phyloP scores from a whole-genome alignment of 1,140 invertebrate genomes.

The Parasteatoda tepidariorum region DNA sequence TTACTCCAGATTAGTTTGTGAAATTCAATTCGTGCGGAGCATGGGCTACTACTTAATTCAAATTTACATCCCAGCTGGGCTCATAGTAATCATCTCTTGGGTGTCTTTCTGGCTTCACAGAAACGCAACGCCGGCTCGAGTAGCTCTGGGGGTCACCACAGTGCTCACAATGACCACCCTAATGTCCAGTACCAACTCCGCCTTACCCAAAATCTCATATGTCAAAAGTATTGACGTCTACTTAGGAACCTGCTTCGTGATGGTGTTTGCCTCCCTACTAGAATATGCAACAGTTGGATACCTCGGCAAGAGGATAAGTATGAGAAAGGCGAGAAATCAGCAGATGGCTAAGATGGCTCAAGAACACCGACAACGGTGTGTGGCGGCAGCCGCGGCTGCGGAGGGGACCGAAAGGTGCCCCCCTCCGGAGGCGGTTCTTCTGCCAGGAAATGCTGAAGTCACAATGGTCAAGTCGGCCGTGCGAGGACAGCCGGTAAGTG shows the following conservation, averaged over 20 bases:
- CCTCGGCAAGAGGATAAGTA: constrained; percentile 94
- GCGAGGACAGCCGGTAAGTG: constrained; percentile 54
- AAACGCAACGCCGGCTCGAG: constrained; percentile 95
- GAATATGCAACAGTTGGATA: constrained; percentile 95
- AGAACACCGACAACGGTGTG: constrained; percentile 71
- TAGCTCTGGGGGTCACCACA: constrained; percentile 95
- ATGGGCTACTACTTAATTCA: constrained; percentile 99
- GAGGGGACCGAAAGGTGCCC: constrained; percentile 54
- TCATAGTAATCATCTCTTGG: constrained; percentile 99
- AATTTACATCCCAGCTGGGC: constrained; percentile 98
- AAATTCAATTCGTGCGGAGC: constrained; percentile 97
- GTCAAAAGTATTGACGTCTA: constrained; percentile 99
- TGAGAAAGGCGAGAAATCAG: constrained; percentile 90
- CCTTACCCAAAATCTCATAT: constrained; percentile 97
- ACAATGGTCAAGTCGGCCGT: constrained; percentile 59
- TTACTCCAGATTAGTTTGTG: constrained; percentile 96
- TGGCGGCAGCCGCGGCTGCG: constrained; percentile 55
- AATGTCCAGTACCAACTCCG: constrained; percentile 98
- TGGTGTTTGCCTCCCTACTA: constrained; percentile 94
- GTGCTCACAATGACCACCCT: constrained; percentile 98
- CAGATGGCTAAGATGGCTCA: constrained; percentile 89
- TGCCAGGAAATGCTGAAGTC: constrained; percentile 58
- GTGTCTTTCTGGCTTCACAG: constrained; percentile 95
- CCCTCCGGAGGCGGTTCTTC: constrained; percentile 59
- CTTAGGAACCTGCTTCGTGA: constrained; percentile 98